Evolutionary conservation across 2,797 vertebrate genomes (phyloP), one percentile per base, ranked within the genome.

Genomic region (Sebastes nivosus): DNA sequence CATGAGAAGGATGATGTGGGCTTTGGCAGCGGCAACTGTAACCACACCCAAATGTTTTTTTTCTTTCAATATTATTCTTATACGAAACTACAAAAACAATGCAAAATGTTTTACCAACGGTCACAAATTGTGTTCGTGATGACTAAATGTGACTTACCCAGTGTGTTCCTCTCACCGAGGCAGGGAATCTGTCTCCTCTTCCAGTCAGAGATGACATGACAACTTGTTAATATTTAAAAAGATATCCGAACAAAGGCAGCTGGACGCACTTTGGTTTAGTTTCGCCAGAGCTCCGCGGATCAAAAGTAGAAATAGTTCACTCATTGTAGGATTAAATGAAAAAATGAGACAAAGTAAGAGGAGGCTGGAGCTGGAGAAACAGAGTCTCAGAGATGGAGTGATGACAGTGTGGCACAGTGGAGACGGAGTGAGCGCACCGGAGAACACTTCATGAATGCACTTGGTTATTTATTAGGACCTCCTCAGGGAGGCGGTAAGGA

Each of bases 191-290:
- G 86, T 96, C 93, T 83, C 97, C 97, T 94, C 95, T 96, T 83
- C 96, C 96, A 87, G 96, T 96, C 92, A 97, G 93, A 30, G 96
- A 98, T 96, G 97, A 97, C 97, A 98, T 98, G 94, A 88, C 89
- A 94, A 94, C 90, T 94, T 93, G 90, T 93, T 92, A 93, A 93
- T 92, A 91, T 91, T 92, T 92, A 85, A 92, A 93, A 94, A 83
- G 89, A 88, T 38, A 67, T 81, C 86, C 86, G 86, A 91, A 94
- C 93, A 94, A 92, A 94, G 92, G 84, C 80, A 65, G 85, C 79
- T 63, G 83, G 24, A 16, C 4, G 79, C 67, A 67, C 77, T 85
- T 90, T 90, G 52, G 55, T 42, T 60, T 27, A 24, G 67, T 83
- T 73, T 59, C 11, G 9, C 58, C 75, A 30, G 59, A 65, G 25